Evolutionary conservation across 2,888 invertebrate species (phyloP).

Genomic region (Rhogogaster chlorosoma): DNA sequence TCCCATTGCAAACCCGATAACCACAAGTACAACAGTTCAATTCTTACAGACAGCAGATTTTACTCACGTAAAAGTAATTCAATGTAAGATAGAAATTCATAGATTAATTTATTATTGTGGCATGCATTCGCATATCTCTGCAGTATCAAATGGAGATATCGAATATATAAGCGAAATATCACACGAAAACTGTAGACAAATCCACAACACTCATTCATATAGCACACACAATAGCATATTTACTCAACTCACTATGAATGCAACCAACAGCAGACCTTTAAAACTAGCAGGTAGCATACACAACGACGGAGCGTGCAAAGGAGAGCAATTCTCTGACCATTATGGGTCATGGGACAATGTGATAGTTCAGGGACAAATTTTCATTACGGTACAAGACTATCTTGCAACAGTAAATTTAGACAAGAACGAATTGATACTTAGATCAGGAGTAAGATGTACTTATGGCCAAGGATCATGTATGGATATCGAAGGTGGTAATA

Average conservation of each 20-base stretch:
- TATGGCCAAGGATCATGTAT: too few relatives aligned
- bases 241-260: background rate
- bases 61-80: conserved; percentile 27
- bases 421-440: conserved; percentile 41
- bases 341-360: conserved; percentile 52
- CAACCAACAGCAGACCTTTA: background rate
- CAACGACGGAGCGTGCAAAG: conserved; percentile 34
- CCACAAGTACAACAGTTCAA: conserved; percentile 26
- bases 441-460: conserved; percentile 45
- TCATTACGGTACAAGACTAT: conserved; percentile 47
- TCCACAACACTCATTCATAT: background rate
- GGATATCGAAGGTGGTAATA: too few relatives aligned
- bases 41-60: conserved; percentile 46
- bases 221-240: background rate
- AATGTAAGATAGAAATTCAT: conserved; percentile 52
- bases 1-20: background rate
- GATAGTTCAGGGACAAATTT: conserved; percentile 20
- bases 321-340: conserved; percentile 46
- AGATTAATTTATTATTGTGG: conserved; percentile 53
- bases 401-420: conserved; percentile 51
- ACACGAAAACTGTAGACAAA: background rate
- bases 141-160: conserved; percentile 44
- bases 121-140: conserved; percentile 53
- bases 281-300: conserved; percentile 49
- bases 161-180: conserved; percentile 44